Base-by-base conservation (phyloP, 2,888 invertebrate species). In the Ariolimax columbianus region DNA sequence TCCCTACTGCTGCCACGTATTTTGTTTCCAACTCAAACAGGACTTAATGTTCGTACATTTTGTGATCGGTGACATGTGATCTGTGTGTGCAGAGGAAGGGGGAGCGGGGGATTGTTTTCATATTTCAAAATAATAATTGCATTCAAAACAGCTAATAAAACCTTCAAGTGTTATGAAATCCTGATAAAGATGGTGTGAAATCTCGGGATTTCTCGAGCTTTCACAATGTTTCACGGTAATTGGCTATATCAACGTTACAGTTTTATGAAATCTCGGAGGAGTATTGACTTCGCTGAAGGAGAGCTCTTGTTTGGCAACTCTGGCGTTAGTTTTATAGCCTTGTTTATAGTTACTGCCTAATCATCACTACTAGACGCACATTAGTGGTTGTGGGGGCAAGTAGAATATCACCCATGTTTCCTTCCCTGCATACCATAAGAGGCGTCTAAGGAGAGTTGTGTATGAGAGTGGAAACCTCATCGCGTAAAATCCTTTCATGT, bases 141-240 rank as follows among this genome's bases (percentile, higher is more conserved):
- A 19, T 6, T 17, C 55, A 55, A 23, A 55, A 6, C 23, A 23
- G 55, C 55, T 6, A 11, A 55, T 55, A 17, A 55, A 7, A 55
- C 17, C 2, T 14, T 55, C 17, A 7, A 55, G 23, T 17, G 55
- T 55, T 17, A 55, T 23, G 17, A 55, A 55, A 55, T 66, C 1
- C n/a, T 66, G 14, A 30, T 4, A 30, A 23, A 66, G n/a, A n/a
- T 14, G 3, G 6, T 4, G 6, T 9, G 26, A 66, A 66, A n/a
- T 66, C 33, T 66, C 30, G 66, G 63, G 66, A 66, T 30, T 66
- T 66, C 30, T 66, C 66, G 4, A 43, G 26, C 73, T 73, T 73
- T 73, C 38, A 73, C 73, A 40, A 40, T 73, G 38, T 73, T n/a
- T 73, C 7, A 11, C 43, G 26, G 26, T 73, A 40, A 73, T 40